Evolutionary conservation across 1,140 invertebrate genomes (phyloP).

Genomic region (Microvelia longipes): DNA sequence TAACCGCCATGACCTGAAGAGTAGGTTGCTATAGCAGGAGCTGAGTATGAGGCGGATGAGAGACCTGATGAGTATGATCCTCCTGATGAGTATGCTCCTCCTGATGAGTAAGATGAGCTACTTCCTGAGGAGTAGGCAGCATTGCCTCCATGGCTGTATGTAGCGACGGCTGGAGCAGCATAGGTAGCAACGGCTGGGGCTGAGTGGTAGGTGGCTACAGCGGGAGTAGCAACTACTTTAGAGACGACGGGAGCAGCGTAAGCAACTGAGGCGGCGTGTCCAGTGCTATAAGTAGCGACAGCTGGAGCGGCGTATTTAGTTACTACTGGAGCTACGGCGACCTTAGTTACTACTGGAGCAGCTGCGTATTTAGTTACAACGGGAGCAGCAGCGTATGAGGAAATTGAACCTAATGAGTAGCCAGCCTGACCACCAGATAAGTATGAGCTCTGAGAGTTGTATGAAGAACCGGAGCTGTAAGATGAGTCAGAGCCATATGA

Average conservation of each 20-base stretch:
- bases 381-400: constrained; percentile 8
- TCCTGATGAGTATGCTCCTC: constrained; percentile 6
- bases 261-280: background rate
- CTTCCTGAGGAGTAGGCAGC: constrained; percentile 5
- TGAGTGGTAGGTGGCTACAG: constrained; percentile 7
- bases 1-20: constrained; percentile 4
- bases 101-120: constrained; percentile 1
- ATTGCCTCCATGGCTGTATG: constrained; percentile 3
- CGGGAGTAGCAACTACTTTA: background rate
- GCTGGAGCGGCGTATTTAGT: constrained; percentile 5
- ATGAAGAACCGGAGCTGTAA: background rate
- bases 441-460: background rate
- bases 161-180: constrained; percentile 6
- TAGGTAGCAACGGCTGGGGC: constrained; percentile 9
- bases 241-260: background rate
- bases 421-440: background rate
- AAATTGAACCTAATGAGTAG: background rate
- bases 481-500: background rate
- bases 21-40: constrained; percentile 5
- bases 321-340: background rate
- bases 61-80: constrained; percentile 9
- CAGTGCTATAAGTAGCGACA: background rate
- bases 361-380: constrained; percentile 1
- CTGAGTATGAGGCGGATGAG: constrained; percentile 7
- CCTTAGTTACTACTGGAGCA: background rate